Conservation (phyloP, 2,113 vertebrate genomes). For the Trematocara marginatum region DNA sequence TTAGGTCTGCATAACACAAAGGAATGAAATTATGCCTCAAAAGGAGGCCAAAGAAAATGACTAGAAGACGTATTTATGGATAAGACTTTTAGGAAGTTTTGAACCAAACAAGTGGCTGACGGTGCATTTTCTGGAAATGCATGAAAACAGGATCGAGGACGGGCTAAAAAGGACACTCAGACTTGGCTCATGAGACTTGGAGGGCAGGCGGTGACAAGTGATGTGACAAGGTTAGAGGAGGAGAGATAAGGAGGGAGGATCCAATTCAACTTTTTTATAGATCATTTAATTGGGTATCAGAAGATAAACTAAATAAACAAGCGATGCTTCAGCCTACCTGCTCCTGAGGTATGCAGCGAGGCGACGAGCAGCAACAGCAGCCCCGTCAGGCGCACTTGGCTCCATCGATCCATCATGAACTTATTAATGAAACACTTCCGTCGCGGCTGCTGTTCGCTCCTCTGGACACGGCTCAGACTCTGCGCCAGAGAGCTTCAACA, state of each 20-base stretch:
- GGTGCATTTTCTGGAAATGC: background rate
- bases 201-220: background rate
- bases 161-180: background rate
- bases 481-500: background rate
- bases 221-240: background rate
- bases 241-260: background rate
- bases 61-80: background rate
- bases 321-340: slow-evolving; percentile 40
- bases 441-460: background rate
- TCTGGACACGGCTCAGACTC: background rate
- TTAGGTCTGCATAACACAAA: slow-evolving; percentile 22
- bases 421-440: background rate
- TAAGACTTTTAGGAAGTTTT: background rate
- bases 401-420: slow-evolving; percentile 38
- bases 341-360: background rate
- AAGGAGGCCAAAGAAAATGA: background rate
- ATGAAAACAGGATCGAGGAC: background rate
- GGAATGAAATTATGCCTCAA: slow-evolving; percentile 4
- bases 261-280: background rate
- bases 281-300: background rate
- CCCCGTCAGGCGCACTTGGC: background rate
- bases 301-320: background rate
- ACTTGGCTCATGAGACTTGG: background rate
- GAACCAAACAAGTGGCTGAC: background rate
- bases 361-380: slow-evolving; percentile 25